Base-by-base conservation (phyloP, 2,888 invertebrate species). In the Mythimna lalbum region DNA sequence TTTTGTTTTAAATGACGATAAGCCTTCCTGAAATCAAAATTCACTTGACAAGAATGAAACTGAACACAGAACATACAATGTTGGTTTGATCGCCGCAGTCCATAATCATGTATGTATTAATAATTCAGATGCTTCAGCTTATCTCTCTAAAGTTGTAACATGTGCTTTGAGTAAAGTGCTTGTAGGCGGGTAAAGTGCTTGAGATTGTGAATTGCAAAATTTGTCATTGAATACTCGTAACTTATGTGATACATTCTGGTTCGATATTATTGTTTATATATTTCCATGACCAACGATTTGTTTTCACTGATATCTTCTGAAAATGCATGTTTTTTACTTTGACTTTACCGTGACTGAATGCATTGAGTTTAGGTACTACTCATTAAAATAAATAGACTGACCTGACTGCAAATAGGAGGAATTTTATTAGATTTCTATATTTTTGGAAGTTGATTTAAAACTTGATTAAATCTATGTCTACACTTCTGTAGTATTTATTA, bases 141-240 rank as follows among this genome's bases (percentile, higher is more conserved):
- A 81, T 79, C 78, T 64, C 12, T 36, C 47, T 59, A 55, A 77
- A 72, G 62, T 65, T 63, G 78, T 78, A 81, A 81, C 63, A 77
- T 68, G 71, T 81, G 78, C 73, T 77, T 81, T 62, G 53, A 76
- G 78, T 49, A 77, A 79, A 79, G 78, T 79, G 78, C 82, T 43
- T 62, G 78, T 79, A 61, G 78, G 78, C 78, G 78, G 78, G 65
- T 53, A 63, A 66, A 79, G 78, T 79, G 82, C 47, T 61, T 78
- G 55, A 63, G 68, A 74, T 66, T 73, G 64, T 76, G 36, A 62
- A 64, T 76, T 59, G 67, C 65, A 68, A 73, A 72, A 65, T 71
- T 67, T 69, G 77, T 76, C 71, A 50, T 67, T 71, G 57, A 56
- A 74, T 74, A 43, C 43, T 43, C 43, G 43, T 43, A 66, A 66